These are phyloP conservation scores for Lasaia peninsularis DNA, from an alignment of 1,140 invertebrate species.

Conservation along the genomic window DNA sequence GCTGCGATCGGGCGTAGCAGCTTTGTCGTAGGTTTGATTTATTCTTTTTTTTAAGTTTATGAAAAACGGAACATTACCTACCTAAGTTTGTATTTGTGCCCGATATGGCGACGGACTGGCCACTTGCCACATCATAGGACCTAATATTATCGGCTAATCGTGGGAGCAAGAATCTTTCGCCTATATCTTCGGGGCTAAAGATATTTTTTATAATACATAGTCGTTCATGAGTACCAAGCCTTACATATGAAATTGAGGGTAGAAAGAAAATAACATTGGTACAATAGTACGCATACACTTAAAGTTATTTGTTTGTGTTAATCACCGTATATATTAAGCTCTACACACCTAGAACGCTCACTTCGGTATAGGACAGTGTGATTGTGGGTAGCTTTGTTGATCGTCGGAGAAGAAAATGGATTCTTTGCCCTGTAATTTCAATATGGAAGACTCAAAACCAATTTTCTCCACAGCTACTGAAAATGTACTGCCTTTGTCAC, in stretches of 20 bases:
- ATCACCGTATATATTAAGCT: not conserved
- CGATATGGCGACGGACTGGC: too few relatives aligned
- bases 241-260: not conserved
- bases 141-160: too few relatives aligned
- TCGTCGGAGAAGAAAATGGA: slow-evolving; percentile 13
- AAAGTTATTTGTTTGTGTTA: not conserved
- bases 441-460: slow-evolving; percentile 41
- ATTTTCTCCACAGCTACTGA: slow-evolving; percentile 48
- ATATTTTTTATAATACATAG: too few relatives aligned
- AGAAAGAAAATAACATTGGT: not conserved
- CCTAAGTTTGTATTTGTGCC: too few relatives aligned
- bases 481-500: slow-evolving; percentile 29
- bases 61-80: too few relatives aligned
- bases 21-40: too few relatives aligned
- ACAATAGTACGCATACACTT: not conserved
- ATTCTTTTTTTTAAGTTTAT: too few relatives aligned
- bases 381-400: not conserved
- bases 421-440: slow-evolving; percentile 35
- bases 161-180: too few relatives aligned
- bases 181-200: too few relatives aligned
- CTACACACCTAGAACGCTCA: slow-evolving; percentile 23
- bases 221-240: not conserved
- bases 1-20: too few relatives aligned
- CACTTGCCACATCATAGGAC: too few relatives aligned
- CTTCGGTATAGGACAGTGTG: slow-evolving; percentile 5